phyloP scores from a whole-genome alignment of 1,140 invertebrate species.

The Saccostrea glomerata region DNA sequence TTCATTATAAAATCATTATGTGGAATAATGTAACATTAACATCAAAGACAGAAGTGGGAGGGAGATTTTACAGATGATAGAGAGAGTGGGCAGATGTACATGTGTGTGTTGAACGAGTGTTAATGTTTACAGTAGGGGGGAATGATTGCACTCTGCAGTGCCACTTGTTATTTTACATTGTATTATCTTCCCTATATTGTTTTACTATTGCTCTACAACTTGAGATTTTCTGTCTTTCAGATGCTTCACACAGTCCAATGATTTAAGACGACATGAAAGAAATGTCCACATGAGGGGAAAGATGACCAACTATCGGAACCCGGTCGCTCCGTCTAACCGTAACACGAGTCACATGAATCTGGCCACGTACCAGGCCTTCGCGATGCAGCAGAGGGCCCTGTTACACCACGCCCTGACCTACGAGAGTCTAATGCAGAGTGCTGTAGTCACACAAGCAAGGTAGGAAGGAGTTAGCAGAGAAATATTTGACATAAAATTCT shows the following conservation, averaged over 20 bases:
- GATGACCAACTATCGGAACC: constrained; percentile 68
- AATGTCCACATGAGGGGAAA: constrained; percentile 77
- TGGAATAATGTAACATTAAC: no score
- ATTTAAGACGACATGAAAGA: constrained; percentile 73
- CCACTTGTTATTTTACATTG: no score
- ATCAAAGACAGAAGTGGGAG: no score
- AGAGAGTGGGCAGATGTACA: no score
- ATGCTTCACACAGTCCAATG: constrained; percentile 76
- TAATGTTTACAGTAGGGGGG: no score
- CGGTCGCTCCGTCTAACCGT: constrained; percentile 46
- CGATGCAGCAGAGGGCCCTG: constrained; percentile 73
- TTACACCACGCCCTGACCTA: constrained; percentile 74
- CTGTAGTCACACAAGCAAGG: constrained; percentile 57
- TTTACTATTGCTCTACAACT: background rate
- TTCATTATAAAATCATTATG: no score
- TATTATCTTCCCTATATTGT: background rate
- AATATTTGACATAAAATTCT: no score
- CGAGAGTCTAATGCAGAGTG: constrained; percentile 71
- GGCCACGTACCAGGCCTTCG: constrained; percentile 74
- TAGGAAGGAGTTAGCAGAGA: background rate
- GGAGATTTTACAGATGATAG: no score
- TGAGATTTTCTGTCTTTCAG: constrained; percentile 53
- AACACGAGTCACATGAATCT: constrained; percentile 69
- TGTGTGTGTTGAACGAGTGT: no score
- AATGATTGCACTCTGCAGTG: no score